Evolutionary conservation across 2,888 invertebrate species (phyloP).

Genomic region (Pherbina coryleti): DNA sequence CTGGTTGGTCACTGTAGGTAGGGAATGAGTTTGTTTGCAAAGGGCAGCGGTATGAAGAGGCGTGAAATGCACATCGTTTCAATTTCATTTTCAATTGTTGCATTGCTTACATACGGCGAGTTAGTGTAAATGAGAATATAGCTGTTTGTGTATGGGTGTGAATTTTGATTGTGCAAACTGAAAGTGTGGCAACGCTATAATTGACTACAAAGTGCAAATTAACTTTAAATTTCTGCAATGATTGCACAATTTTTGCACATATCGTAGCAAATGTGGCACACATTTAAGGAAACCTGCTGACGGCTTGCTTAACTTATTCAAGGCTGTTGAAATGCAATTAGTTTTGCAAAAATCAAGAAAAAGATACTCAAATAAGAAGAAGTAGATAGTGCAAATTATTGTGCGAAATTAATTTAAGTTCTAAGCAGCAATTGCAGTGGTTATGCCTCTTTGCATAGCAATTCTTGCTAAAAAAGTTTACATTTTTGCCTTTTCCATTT

Average conservation of each 20-base stretch:
- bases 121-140: neutral
- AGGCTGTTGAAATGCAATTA: no score
- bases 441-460: no score
- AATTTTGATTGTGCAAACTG: no score
- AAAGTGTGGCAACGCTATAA: neutral
- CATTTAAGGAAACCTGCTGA: no score
- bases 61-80: neutral
- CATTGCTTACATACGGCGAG: neutral
- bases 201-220: neutral
- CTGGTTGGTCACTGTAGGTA: neutral
- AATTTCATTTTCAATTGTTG: neutral
- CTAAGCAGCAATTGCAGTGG: no score
- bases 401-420: no score
- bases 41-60: neutral
- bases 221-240: conserved; percentile 3
- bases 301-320: no score
- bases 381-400: no score
- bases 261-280: neutral
- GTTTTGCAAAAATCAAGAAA: no score
- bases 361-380: no score
- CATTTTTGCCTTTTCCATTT: no score
- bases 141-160: neutral
- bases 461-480: no score
- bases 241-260: neutral
- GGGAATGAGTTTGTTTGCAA: neutral